phyloP scores from a whole-genome alignment of 2,113 vertebrate species.

The Ceyx margarethae region DNA sequence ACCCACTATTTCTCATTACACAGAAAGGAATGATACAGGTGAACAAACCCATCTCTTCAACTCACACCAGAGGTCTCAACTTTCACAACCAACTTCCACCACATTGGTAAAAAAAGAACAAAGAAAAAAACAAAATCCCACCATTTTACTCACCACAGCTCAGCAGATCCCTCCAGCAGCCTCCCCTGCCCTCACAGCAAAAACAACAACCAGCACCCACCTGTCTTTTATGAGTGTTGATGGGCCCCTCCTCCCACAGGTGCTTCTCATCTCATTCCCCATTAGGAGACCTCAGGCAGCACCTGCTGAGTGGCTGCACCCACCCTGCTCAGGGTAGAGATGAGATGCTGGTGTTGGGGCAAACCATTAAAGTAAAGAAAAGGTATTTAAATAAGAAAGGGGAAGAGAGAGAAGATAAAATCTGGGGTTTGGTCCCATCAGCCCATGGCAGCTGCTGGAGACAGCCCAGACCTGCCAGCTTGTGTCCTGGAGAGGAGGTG shows the following conservation, averaged over 20 bases:
- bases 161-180: not conserved
- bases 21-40: not conserved
- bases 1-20: not conserved
- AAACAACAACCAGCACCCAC: not conserved
- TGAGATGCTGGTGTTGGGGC: fast-evolving
- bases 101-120: not conserved
- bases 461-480: not conserved
- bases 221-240: not conserved
- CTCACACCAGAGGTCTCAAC: not conserved
- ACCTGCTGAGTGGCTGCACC: not conserved
- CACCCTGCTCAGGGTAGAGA: not conserved
- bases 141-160: not conserved
- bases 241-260: not conserved
- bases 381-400: not conserved
- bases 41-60: not conserved
- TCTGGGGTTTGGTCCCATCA: not conserved
- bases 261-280: not conserved
- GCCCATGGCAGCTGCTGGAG: not conserved
- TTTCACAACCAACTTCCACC: not conserved
- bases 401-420: not conserved
- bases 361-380: not conserved
- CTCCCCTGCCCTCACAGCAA: fast-evolving
- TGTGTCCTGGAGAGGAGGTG: not conserved
- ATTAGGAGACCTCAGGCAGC: fast-evolving
- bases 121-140: not conserved